Base-by-base conservation (phyloP, 2,113 vertebrate species). In the Mesoclemmys tuberculata region DNA sequence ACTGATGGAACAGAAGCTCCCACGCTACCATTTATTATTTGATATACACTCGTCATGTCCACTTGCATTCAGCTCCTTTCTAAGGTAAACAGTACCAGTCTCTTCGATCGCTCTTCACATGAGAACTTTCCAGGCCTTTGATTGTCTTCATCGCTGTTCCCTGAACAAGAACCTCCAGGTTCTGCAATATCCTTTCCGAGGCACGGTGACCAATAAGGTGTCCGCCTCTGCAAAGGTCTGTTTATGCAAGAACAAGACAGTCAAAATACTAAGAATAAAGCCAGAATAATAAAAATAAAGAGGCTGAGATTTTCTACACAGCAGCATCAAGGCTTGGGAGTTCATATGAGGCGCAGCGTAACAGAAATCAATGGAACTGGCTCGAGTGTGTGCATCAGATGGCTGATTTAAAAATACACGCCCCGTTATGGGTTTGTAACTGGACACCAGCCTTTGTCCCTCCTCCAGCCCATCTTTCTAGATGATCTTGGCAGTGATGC, bases 381-480 rank as follows among this genome's bases (percentile, higher is more conserved):
- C 61, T 35, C 18, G 35, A 68, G 61, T n/a, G 35, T 22, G 19
- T n/a, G 64, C 64, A 38, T 71, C n/a, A 38, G 64, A 38, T n/a
- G 61, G 19, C 9, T 68, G 61, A 68, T 38, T 71, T 71, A 71
- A 71, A 71, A 71, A 71, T 38, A 38, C n/a, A 71, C n/a, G 54
- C 8, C 52, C 78, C 71, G 0, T 61, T 0, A 0, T 1, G 86
- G 93, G 75, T 51, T 24, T 24, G 0, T 9, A 68, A 86, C 89
- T 94, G 95, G 94, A 95, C 80, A 58, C 64, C 51, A 18, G 94
- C 80, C 41, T 4, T 0, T 35, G 0, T 22, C 90, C 91, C 92
- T 86, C 81, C 79, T 38, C 8, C 0, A 0, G 0, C 31, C 88
- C 81, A n/a, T 88, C 91, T 92, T 94, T 56, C 95, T 92, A 79